phyloP scores from a whole-genome alignment of 2,113 vertebrate genomes.

The Menidia beryllina region DNA sequence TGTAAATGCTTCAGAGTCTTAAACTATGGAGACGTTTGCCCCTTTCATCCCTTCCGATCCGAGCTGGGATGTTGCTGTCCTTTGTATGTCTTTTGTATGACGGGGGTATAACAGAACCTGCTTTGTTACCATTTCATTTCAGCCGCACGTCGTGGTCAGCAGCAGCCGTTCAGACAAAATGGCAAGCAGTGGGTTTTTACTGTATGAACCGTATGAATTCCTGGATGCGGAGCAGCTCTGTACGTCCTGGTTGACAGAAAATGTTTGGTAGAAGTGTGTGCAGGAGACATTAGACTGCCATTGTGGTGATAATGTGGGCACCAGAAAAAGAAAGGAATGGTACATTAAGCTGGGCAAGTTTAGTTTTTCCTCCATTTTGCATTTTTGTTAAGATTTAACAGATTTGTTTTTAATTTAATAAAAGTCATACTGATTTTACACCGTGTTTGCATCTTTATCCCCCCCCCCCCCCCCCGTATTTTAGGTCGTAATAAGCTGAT shows the following conservation, averaged over 20 bases:
- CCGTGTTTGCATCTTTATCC: slow-evolving; percentile 9
- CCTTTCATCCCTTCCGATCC: slow-evolving; percentile 36
- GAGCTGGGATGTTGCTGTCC: slow-evolving; percentile 40
- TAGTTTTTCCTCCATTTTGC: slow-evolving; percentile 61
- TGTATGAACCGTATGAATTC: slow-evolving; percentile 84
- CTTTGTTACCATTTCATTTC: slow-evolving; percentile 45
- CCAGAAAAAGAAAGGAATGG: slow-evolving; percentile 72
- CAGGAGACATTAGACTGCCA: slow-evolving; percentile 38
- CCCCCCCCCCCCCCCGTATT: background rate
- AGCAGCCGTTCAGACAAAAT: slow-evolving; percentile 35
- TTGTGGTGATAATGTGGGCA: slow-evolving; percentile 85
- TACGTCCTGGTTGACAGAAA: slow-evolving; percentile 50
- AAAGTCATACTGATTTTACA: slow-evolving; percentile 80
- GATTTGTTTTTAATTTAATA: slow-evolving; percentile 83
- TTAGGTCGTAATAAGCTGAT: background rate
- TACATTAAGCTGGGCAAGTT: slow-evolving; percentile 72
- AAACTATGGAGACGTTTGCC: slow-evolving; percentile 53
- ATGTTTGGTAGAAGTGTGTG: slow-evolving; percentile 16
- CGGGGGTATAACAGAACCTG: slow-evolving; percentile 37
- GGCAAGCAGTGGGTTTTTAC: slow-evolving; percentile 57
- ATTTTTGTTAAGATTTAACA: slow-evolving; percentile 68
- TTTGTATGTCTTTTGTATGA: slow-evolving; percentile 59
- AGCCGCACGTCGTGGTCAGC: slow-evolving; percentile 44
- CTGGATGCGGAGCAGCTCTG: slow-evolving; percentile 76
- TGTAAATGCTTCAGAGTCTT: slow-evolving; percentile 74